Evolutionary conservation across 2,888 invertebrate species (phyloP).

Genomic region (Amphipoea lucens): DNA sequence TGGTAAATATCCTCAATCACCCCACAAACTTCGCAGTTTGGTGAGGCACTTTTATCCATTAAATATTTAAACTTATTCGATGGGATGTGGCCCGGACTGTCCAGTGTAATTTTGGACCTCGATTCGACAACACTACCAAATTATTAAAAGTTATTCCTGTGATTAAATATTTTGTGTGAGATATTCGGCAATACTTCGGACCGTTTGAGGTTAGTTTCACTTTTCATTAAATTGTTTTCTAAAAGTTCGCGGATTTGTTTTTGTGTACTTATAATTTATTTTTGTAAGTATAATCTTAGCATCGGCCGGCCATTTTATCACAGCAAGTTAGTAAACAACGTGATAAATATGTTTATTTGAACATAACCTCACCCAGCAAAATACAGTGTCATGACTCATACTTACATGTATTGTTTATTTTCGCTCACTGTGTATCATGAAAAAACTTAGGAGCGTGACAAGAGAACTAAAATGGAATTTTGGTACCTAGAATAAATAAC

Average conservation of each 20-base stretch:
- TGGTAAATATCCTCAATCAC: too few species aligned
- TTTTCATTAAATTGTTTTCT: constrained; percentile 4
- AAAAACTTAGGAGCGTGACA: too few species aligned
- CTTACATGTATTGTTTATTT: too few species aligned
- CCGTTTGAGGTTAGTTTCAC: constrained; percentile 7
- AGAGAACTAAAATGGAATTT: too few species aligned
- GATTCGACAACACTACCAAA: background rate
- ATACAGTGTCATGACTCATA: background rate
- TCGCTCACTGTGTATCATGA: too few species aligned
- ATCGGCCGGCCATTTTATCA: background rate
- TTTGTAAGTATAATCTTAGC: background rate
- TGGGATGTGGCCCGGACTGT: too few species aligned
- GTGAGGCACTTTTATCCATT: too few species aligned
- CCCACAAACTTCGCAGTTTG: too few species aligned
- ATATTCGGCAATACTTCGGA: background rate
- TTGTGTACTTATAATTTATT: background rate
- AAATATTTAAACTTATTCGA: too few species aligned
- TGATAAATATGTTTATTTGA: background rate
- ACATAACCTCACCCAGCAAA: background rate
- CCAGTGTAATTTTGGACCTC: background rate
- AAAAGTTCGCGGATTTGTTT: background rate
- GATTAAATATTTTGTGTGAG: background rate
- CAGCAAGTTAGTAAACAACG: background rate
- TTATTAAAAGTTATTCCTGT: background rate
- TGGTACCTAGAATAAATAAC: too few species aligned